Base-by-base conservation (phyloP, 2,888 invertebrate genomes). In the Tachystola acroxantha region DNA sequence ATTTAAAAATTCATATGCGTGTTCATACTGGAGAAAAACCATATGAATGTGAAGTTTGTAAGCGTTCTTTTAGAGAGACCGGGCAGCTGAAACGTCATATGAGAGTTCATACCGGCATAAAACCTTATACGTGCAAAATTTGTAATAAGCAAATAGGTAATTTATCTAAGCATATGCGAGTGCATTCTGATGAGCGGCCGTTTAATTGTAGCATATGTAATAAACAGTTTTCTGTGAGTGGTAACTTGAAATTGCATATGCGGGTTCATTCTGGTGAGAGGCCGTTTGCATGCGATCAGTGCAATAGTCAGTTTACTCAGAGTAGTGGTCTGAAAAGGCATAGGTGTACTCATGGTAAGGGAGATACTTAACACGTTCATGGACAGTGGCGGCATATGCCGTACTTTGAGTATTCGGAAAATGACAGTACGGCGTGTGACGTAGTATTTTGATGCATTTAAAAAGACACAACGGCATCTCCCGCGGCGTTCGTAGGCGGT, bases 131-230 rank as follows among this genome's bases (percentile, higher is more conserved):
- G 0, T 85, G 85, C 37, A 80, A 81, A 36, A 56, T 85, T 1
- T 85, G 85, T 34, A 79, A 81, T 26, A 85, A 85, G 22, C 81
- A 85, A 33, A 78, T 84, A 6, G 77, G 78, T 0, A 81, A 82
- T 46, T 40, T 84, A 4, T 71, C 81, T 0, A 81, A 81, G 16
- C 84, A 84, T 45, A 81, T 82, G 82, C 53, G 66, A 0, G 60
- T 79, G 0, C 85, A 85, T 38, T 64, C 74, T 0, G 76, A 75
- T 1, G 72, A 70, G 0, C 57, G 66, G 0, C 70, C 72, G 0
- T 79, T 38, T 30, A 65, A 46, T 7, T 79, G 79, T 43, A 44
- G 40, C 9, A 29, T 79, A 0, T 79, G 79, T 36, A 57, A 65
- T 39, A 78, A 76, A 14, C 73, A 74, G 40, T 77, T 78, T 45